Evolutionary conservation across 2,113 vertebrate species (phyloP).

Genomic region (Eudyptes chrysolophus): DNA sequence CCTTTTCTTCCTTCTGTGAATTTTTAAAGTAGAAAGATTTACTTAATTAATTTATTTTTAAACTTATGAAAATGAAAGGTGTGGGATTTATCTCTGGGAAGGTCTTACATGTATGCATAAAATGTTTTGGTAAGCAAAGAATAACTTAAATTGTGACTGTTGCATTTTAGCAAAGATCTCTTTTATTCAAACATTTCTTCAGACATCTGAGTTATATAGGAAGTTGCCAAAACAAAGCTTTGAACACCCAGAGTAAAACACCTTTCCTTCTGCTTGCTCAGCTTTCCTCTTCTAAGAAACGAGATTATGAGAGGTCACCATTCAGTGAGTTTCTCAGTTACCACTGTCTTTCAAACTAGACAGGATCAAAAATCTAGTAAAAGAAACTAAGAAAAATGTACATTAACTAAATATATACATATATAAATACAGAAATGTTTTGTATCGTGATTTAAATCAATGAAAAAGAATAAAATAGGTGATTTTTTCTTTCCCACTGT

Average conservation of each 20-base stretch:
- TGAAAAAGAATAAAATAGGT: not conserved
- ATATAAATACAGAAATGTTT: not conserved
- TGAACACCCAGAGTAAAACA: not conserved
- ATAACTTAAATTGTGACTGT: not conserved
- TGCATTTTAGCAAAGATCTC: not conserved
- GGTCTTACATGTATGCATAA: not conserved
- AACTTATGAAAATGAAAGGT: not conserved
- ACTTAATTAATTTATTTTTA: not conserved
- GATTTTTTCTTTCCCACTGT: not conserved
- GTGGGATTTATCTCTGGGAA: constrained; percentile 21
- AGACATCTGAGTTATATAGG: not conserved
- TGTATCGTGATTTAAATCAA: not conserved
- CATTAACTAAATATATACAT: not conserved
- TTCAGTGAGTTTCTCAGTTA: not conserved
- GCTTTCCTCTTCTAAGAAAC: not conserved
- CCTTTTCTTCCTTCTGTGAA: not conserved
- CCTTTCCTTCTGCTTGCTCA: not conserved
- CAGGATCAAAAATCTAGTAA: not conserved
- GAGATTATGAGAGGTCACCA: not conserved
- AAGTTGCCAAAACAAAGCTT: not conserved
- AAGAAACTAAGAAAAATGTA: not conserved
- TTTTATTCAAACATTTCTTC: not conserved
- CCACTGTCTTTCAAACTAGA: not conserved
- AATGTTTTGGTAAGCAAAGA: constrained; percentile 10
- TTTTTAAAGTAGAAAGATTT: not conserved